phyloP scores from a whole-genome alignment of 1,140 invertebrate genomes.

The Drusus annulatus region DNA sequence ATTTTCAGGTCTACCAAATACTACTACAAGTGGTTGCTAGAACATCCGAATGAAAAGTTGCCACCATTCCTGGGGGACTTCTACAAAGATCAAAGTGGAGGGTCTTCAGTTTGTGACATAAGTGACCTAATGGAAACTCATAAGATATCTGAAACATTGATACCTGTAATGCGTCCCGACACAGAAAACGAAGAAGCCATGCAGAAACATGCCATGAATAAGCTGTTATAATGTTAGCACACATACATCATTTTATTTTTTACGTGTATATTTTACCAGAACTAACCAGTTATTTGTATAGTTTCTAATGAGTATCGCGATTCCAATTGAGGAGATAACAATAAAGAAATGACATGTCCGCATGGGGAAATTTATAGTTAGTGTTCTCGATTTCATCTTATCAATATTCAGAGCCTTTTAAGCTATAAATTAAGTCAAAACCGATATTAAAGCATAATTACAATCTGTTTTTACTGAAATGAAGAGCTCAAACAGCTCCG shows the following conservation, averaged over 20 bases:
- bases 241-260: background rate
- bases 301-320: too few species aligned
- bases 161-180: background rate
- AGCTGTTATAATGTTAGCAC: background rate
- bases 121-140: background rate
- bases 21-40: conserved; percentile 66
- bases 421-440: too few species aligned
- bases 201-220: background rate
- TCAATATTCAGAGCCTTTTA: too few species aligned
- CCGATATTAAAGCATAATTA: too few species aligned
- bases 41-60: conserved; percentile 64
- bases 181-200: background rate
- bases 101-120: background rate
- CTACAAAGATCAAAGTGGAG: conserved; percentile 5
- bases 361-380: too few species aligned
- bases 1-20: conserved; percentile 66
- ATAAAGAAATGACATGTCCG: too few species aligned
- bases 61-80: conserved; percentile 62
- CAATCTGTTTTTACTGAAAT: too few species aligned
- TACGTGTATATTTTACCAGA: background rate
- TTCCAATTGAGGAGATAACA: too few species aligned
- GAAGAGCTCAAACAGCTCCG: too few species aligned
- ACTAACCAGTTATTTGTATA: too few species aligned
- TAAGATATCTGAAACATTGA: conserved; percentile 1
- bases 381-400: too few species aligned